Base-by-base conservation (phyloP, 2,797 vertebrate genomes). In the Girardinus metallicus region DNA sequence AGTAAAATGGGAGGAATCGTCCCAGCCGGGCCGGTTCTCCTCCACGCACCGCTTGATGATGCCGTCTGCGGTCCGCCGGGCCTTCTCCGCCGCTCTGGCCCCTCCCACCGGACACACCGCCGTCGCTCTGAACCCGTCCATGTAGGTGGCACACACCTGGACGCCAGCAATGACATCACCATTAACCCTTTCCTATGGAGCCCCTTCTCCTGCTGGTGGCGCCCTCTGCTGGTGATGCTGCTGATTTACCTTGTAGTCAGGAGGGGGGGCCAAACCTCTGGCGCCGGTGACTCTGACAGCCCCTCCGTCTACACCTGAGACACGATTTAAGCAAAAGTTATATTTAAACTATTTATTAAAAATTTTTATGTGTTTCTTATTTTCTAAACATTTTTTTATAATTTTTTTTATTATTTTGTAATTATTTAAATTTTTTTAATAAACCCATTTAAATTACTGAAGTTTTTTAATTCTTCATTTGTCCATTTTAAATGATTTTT, bases 91-190 rank as follows among this genome's bases (percentile, higher is more conserved):
- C 0, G 96, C 95, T 84, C 95, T 94, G 3, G 96, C 96, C 1
- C 97, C 97, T 68, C 93, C 95, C 5, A 96, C 93, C 0, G 96
- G 95, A 92, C 97, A 98, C 53, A 97, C 96, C 0, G 97, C 96
- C 6, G 96, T 97, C 15, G 97, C 96, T 91, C 96, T 95, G 92
- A 96, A 98, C 0, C 97, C 96, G 68, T 97, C 96, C 88, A 95
- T 88, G 82, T 96, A 98, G 73, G 96, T 97, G 43, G 95, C 95
- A 86, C 96, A 98, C 77, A 98, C 96, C 96, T 98, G 88, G 1
- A 15, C 49, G 16, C 15, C 49, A 41, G 73, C 10, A 53, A 13
- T 0, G 4, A 11, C 36, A 41, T 26, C 9, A 41, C 36, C 0
- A 8, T 68, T 26, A 68, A 41, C 39, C 8, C 18, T 23, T 13